Evolutionary conservation across 2,113 vertebrate genomes (phyloP).

Genomic region (Calonectris borealis): DNA sequence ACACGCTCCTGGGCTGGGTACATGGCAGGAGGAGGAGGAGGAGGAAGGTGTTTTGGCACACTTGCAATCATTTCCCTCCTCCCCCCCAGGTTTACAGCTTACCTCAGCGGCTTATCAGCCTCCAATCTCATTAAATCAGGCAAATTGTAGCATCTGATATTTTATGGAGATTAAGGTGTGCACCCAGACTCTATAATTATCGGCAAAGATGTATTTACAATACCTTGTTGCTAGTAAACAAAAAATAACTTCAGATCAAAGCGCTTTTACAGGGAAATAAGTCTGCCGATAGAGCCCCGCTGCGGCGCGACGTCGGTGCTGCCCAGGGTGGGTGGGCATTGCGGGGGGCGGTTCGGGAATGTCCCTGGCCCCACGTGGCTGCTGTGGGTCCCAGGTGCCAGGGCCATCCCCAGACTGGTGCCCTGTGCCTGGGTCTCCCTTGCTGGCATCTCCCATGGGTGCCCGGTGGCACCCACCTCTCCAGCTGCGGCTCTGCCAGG

Average conservation of each 20-base stretch:
- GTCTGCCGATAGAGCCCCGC: neutral
- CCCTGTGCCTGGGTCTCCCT: neutral
- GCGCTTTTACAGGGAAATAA: neutral
- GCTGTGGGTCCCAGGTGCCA: fast-evolving
- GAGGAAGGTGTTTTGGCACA: conserved; percentile 19
- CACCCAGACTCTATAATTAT: conserved; percentile 64
- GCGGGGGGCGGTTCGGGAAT: neutral
- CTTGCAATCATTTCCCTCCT: conserved; percentile 48
- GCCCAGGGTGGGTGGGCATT: neutral
- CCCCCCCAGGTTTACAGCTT: conserved; percentile 39
- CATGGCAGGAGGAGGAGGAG: neutral
- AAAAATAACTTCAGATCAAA: conserved; percentile 62
- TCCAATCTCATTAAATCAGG: conserved; percentile 69
- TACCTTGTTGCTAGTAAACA: conserved; percentile 68
- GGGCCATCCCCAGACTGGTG: neutral
- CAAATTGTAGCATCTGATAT: conserved; percentile 71
- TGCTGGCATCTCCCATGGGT: neutral
- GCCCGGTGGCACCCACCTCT: neutral
- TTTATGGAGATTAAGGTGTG: conserved; percentile 66
- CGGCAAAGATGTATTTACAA: conserved; percentile 62
- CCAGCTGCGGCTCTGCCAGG: fast-evolving
- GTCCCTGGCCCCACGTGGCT: neutral
- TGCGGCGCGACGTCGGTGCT: neutral
- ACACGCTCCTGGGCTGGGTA: neutral
- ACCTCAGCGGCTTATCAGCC: conserved; percentile 59